These are phyloP conservation scores for Pterocles burchelli DNA, from an alignment of 2,113 vertebrate species.

Conservation along the genomic window DNA sequence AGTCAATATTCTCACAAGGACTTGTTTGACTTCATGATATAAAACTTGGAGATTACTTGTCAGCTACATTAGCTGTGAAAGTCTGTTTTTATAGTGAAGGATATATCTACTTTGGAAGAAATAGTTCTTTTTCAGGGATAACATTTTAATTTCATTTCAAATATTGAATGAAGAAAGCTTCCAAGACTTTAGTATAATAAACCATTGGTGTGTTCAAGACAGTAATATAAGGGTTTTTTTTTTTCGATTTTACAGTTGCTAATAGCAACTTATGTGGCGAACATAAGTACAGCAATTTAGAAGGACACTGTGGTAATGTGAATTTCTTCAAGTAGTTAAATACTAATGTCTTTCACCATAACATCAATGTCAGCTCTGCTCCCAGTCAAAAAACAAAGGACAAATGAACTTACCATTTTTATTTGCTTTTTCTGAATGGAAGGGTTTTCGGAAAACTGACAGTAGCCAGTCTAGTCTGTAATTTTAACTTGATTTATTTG, in stretches of 20 bases:
- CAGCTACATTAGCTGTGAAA: constrained; percentile 4
- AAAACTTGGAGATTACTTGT: constrained; percentile 7
- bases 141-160: constrained; percentile 35
- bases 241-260: constrained; percentile 31
- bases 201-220: neutral
- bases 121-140: neutral
- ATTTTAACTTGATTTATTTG: constrained; percentile 65
- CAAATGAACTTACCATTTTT: constrained; percentile 40
- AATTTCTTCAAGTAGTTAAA: constrained; percentile 65
- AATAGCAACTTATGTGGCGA: constrained; percentile 65
- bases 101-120: neutral
- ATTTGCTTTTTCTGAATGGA: constrained; percentile 53
- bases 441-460: constrained; percentile 40
- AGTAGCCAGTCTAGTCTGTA: constrained; percentile 27
- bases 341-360: constrained; percentile 48
- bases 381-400: constrained; percentile 31
- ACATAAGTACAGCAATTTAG: constrained; percentile 66
- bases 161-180: neutral
- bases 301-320: constrained; percentile 53
- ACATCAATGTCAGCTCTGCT: constrained; percentile 9
- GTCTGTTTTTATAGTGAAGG: neutral
- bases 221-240: neutral
- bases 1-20: constrained; percentile 6
- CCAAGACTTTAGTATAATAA: constrained; percentile 17
- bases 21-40: constrained; percentile 15